Percentiles rank a stretch among this genome's conserved stretches.
Conservation (phyloP, 2,888 invertebrate genomes). For the Brachycybe producta region DNA sequence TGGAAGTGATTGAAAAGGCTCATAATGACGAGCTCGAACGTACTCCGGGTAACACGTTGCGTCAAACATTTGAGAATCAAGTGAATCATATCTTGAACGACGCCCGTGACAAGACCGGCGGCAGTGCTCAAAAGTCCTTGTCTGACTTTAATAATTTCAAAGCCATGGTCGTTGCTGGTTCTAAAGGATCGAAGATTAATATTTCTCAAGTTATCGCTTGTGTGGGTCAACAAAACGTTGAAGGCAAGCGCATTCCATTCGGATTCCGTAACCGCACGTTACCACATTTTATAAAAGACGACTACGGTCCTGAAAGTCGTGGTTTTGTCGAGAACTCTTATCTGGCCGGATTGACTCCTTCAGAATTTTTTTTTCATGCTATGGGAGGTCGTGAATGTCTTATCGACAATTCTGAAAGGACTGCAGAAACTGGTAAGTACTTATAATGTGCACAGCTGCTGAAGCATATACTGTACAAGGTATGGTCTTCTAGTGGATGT, state of each 20-base stretch:
- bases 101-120: slow-evolving; percentile 99
- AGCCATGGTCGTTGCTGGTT: slow-evolving; percentile 99
- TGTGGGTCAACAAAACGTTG: slow-evolving; percentile 99
- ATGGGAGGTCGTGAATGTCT: slow-evolving; percentile 99
- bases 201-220: slow-evolving; percentile 99
- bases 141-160: slow-evolving; percentile 99
- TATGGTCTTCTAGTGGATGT: no score
- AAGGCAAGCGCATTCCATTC: slow-evolving; percentile 99
- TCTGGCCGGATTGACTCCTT: slow-evolving; percentile 94
- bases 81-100: slow-evolving; percentile 96
- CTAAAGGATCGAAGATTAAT: slow-evolving; percentile 99
- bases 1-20: slow-evolving; percentile 98
- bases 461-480: no score
- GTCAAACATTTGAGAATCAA: slow-evolving; percentile 99
- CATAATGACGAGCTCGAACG: slow-evolving; percentile 99
- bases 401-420: slow-evolving; percentile 99
- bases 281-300: slow-evolving; percentile 99
- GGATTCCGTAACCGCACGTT: slow-evolving; percentile 96
- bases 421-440: slow-evolving; percentile 88
- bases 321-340: slow-evolving; percentile 99
- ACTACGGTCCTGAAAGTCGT: slow-evolving; percentile 98
- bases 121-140: slow-evolving; percentile 95
- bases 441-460: no score
- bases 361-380: slow-evolving; percentile 99
- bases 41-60: slow-evolving; percentile 94